Evolutionary conservation across 1,140 invertebrate species (phyloP).

Genomic region (Hylaeus anthracinus): DNA sequence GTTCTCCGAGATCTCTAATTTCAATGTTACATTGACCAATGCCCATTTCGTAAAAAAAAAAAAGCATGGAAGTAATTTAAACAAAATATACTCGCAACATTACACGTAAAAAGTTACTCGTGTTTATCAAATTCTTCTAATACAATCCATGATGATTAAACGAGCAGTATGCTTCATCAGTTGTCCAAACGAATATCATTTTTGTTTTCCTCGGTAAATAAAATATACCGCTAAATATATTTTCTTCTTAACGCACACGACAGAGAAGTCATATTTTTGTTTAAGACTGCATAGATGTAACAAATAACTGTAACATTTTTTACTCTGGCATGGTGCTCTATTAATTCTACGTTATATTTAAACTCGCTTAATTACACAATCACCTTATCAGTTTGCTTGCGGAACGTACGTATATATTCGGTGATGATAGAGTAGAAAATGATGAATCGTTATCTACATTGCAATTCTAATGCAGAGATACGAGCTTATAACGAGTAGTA

Average conservation of each 20-base stretch:
- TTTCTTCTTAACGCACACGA: slow-evolving; percentile 1
- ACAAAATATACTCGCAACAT: background rate
- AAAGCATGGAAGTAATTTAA: background rate
- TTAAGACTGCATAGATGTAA: slow-evolving; percentile 13
- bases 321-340: slow-evolving; percentile 48
- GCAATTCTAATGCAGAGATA: slow-evolving; percentile 16
- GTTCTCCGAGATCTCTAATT: background rate
- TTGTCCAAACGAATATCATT: too few relatives aligned
- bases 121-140: too few relatives aligned
- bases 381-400: slow-evolving; percentile 3
- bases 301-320: slow-evolving; percentile 26
- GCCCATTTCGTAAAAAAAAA: background rate
- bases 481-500: slow-evolving; percentile 1
- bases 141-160: too few relatives aligned
- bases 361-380: slow-evolving; percentile 38
- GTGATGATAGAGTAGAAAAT: slow-evolving; percentile 20
- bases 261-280: slow-evolving; percentile 14
- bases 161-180: too few relatives aligned
- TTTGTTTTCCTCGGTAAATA: too few relatives aligned
- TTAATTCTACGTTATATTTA: slow-evolving; percentile 40
- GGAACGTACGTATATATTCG: slow-evolving; percentile 5
- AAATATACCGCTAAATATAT: too few relatives aligned
- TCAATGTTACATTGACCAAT: background rate
- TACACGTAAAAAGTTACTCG: too few relatives aligned
- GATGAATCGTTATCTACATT: slow-evolving; percentile 41